Percentiles rank a stretch among this genome's conserved stretches.
phyloP scores from a whole-genome alignment of 2,888 invertebrate genomes.

The Mactromeris polynyma region DNA sequence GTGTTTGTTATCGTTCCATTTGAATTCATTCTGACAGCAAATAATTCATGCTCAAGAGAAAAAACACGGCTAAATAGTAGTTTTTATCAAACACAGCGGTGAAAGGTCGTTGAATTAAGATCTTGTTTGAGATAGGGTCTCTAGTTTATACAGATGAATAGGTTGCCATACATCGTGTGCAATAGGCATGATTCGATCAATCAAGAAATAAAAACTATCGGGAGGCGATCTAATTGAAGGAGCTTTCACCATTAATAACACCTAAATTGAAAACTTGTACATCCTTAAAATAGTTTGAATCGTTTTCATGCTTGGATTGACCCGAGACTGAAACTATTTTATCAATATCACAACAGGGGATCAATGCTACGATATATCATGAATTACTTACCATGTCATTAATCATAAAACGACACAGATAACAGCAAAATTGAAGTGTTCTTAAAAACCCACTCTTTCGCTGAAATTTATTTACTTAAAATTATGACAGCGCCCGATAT shows the following conservation, averaged over 20 bases:
- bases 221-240: constrained; percentile 21
- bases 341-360: neutral
- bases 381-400: neutral
- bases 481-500: no score
- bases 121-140: neutral
- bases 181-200: neutral
- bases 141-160: neutral
- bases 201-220: constrained; percentile 22
- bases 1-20: neutral
- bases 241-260: neutral
- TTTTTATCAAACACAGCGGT: neutral
- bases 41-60: neutral
- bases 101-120: constrained; percentile 26
- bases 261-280: constrained; percentile 16
- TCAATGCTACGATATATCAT: neutral
- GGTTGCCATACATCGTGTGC: neutral
- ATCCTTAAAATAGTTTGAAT: constrained; percentile 26
- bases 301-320: constrained; percentile 21
- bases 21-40: neutral
- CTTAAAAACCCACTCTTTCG: neutral
- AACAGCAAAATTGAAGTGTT: neutral
- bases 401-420: neutral
- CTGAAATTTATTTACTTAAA: neutral
- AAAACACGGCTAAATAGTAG: neutral
- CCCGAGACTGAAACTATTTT: neutral